Evolutionary conservation across 2,888 invertebrate genomes (phyloP).

Genomic region (Embidobia sp.): DNA sequence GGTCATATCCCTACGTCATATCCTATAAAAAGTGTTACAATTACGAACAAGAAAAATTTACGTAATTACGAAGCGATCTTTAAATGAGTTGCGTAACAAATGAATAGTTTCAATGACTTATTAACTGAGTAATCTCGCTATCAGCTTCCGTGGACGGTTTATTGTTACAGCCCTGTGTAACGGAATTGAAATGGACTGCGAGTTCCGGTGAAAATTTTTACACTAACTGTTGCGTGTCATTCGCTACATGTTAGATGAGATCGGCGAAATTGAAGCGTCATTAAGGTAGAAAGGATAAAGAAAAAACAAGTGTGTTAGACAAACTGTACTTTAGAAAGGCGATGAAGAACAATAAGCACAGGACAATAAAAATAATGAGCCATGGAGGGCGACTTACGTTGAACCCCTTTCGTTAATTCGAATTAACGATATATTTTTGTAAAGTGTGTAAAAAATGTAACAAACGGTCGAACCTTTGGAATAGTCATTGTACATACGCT

Average conservation of each 20-base stretch:
- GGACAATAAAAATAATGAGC: constrained; percentile 19
- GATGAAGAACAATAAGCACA: background rate
- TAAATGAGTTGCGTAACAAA: too few relatives aligned
- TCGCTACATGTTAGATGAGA: background rate
- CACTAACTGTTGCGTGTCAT: constrained; percentile 2
- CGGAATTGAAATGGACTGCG: constrained; percentile 9
- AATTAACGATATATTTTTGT: constrained; percentile 54
- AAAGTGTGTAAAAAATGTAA: constrained; percentile 37
- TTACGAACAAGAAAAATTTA: constrained; percentile 8
- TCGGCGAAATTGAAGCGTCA: background rate
- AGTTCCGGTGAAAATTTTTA: constrained; percentile 27
- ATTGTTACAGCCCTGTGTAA: constrained; percentile 20
- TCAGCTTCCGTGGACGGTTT: constrained; percentile 31
- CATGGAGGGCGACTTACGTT: constrained; percentile 5
- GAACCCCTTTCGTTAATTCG: constrained; percentile 5
- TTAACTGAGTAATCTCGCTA: too few relatives aligned
- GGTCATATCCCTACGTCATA: constrained; percentile 57
- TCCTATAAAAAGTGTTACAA: constrained; percentile 27
- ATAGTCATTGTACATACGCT: constrained; percentile 41
- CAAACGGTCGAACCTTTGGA: constrained; percentile 15
- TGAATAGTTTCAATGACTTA: constrained; percentile 16
- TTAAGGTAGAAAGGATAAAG: background rate
- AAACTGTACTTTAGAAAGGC: background rate
- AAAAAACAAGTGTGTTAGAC: background rate
- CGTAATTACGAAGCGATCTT: constrained; percentile 16